Base-by-base conservation (phyloP, 2,797 vertebrate species). In the Hippopotamyrus pictus region DNA sequence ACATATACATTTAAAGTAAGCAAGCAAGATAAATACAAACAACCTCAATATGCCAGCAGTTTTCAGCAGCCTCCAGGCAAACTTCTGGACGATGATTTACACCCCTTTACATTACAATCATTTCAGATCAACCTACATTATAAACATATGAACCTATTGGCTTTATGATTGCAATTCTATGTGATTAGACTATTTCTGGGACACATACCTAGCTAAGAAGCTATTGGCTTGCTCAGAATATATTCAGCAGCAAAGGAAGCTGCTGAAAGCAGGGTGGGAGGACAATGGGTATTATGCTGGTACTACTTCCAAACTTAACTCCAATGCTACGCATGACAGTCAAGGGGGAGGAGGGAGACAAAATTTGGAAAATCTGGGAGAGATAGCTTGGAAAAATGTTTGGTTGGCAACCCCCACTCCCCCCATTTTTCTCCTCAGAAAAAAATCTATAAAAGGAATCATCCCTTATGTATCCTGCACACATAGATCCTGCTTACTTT, bases 401-500 rank as follows among this genome's bases (percentile, higher is more conserved):
- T 62, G 46, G 37, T 89, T 69, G 82, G 85, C 79, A 33, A 25
- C 6, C 89, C 91, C 3, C 14, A 1, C 89, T 33, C 89, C 90
- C 90, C 33, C 82, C 73, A 90, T 88, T 90, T 69, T 91, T 92
- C 91, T 93, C 90, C 83, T 89, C 90, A 91, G 92, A 93, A 91
- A 92, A 92, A 92, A 90, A 92, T 33, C 95, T 95, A 94, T 96
- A 96, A 94, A 96, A 95, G 95, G 95, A 93, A 95, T 92, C 89
- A 88, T 85, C 76, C 41, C 7, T 83, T 86, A 14, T 14, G 3
- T 25, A 54, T 86, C 22, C 53, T 57, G 7, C 85, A 54, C 25
- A 86, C 51, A 9, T 22, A 84, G 41, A 84, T 8, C 44, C 25
- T 25, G 8, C 84, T 51, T 9, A 33, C 85, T 25, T 41, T 79